Evolutionary conservation across 2,113 vertebrate genomes (phyloP).

Genomic region (Rhinolophus sinicus): DNA sequence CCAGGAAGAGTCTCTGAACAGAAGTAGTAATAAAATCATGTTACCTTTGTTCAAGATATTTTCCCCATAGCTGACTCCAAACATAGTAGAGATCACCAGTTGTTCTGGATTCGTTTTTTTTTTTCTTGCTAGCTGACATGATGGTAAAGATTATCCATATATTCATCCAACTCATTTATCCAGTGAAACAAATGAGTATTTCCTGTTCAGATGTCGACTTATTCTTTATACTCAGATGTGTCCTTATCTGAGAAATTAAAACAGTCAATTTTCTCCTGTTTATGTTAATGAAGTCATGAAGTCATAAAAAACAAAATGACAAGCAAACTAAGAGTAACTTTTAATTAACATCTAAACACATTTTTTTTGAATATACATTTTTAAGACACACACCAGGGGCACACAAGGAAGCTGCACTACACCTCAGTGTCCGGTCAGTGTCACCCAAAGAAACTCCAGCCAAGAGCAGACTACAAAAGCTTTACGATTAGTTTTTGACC

Average conservation of each 20-base stretch:
- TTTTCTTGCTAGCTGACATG: background rate
- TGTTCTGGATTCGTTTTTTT: background rate
- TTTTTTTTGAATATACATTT: background rate
- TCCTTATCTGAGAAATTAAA: background rate
- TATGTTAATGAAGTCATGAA: background rate
- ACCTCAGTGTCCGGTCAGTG: background rate
- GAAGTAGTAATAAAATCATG: background rate
- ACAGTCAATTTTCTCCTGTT: background rate
- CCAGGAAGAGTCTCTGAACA: background rate
- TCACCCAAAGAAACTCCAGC: background rate
- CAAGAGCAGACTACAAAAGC: background rate
- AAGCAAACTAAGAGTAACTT: background rate
- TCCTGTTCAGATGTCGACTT: background rate
- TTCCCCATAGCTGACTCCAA: background rate
- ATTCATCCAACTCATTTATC: background rate
- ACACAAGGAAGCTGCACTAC: background rate
- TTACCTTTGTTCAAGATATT: background rate
- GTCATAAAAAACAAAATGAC: background rate
- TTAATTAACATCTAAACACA: background rate
- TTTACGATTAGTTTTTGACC: background rate
- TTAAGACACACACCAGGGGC: background rate
- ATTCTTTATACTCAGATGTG: background rate
- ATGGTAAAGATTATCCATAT: background rate
- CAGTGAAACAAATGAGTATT: background rate
- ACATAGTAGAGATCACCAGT: background rate